Evolutionary conservation across 1,140 invertebrate species (phyloP), one percentile per base, ranked within the genome.

Genomic region (Eupeodes corollae): DNA sequence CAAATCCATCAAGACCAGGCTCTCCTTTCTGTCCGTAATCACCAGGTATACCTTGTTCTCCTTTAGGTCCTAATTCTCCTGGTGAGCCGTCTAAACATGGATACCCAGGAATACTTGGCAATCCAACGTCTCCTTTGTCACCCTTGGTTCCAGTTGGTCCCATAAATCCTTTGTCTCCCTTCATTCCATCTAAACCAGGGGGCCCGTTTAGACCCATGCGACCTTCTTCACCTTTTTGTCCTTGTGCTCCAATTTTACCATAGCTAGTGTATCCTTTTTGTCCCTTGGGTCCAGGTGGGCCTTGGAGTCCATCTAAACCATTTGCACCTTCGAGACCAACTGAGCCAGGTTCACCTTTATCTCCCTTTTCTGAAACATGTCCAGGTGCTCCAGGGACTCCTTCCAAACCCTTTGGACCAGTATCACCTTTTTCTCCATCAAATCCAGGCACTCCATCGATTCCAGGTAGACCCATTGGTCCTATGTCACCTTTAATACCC

Each of bases 321-420:
- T 68, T 62, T 14, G 77, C 67, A 45, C 87, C 87, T 52, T 79
- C 73, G 41, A 80, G 63, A 34, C 88, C 89, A 39, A 83, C 76
- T 48, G 77, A 57, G 41, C 86, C 86, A 34, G 77, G 74, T 53
- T 89, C 86, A 55, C 89, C 89, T 67, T 88, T 90, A 58, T 88
- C 80, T 48, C 90, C 90, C 46, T 68, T 68, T 47, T 79, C 75
- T 2, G 79, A 82, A 35, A 80, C 79, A 56, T 73, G 67, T 6
- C 88, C 88, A 33, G 85, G 73, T 63, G 82, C 79, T 55, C 88
- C 88, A 73, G 85, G 84, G 34, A 59, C 60, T 44, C 90, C 88
- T 33, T 70, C 68, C 8, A 68, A 30, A 43, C 86, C 86, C 30
- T 69, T 61, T 6, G 73, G 62, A 47, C 86, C 85, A 40, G 63